A percentile compares a stretch with the other conserved stretches of the same genome.
Conservation (phyloP, 2,113 vertebrate genomes). For the Limanda limanda region DNA sequence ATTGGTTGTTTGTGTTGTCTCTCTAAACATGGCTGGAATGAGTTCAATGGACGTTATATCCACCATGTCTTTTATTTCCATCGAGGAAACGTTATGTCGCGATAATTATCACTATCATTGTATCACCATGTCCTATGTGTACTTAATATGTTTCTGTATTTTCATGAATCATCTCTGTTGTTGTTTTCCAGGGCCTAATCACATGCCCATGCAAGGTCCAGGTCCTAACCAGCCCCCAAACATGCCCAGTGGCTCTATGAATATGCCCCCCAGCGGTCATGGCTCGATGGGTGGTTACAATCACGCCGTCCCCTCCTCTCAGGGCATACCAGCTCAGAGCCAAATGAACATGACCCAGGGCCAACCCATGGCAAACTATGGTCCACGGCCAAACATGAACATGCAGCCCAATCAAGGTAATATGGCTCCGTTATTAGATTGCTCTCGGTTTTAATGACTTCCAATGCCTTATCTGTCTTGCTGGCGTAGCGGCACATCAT, state of each 20-base stretch:
- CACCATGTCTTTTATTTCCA: no score
- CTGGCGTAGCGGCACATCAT: not conserved
- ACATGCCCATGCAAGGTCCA: constrained; percentile 98
- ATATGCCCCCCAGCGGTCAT: constrained; percentile 94
- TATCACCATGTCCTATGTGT: not conserved
- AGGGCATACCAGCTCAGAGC: constrained; percentile 93
- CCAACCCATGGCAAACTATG: constrained; percentile 95
- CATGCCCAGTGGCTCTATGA: constrained; percentile 94
- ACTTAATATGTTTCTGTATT: not conserved
- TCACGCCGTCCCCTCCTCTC: constrained; percentile 93
- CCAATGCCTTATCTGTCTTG: not conserved
- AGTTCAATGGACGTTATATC: no score
- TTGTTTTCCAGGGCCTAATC: constrained; percentile 91
- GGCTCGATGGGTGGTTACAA: constrained; percentile 96
- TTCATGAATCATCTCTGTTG: not conserved
- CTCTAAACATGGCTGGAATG: no score
- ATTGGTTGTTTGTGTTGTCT: no score
- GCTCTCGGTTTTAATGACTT: constrained; percentile 1
- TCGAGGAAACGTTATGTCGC: no score
- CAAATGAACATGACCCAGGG: constrained; percentile 98
- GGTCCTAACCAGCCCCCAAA: constrained; percentile 94
- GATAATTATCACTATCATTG: no score
- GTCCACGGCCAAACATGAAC: constrained; percentile 96
- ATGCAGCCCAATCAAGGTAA: constrained; percentile 98
- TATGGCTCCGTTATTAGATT: constrained; percentile 4